phyloP scores from a whole-genome alignment of 2,797 vertebrate genomes.

The Gymnocypris eckloni region DNA sequence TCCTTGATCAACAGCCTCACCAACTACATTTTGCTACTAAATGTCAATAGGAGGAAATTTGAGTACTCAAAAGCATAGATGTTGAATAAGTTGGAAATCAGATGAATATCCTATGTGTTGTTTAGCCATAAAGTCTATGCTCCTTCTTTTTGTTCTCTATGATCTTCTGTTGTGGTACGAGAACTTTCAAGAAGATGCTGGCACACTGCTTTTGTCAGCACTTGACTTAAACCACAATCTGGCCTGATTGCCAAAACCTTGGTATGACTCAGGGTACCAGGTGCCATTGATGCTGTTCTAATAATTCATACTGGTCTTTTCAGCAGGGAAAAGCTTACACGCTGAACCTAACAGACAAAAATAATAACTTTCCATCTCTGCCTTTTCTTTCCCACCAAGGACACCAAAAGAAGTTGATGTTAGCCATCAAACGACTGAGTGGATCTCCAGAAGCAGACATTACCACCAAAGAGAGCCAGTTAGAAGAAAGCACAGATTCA shows the following conservation, averaged over 20 bases:
- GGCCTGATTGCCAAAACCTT: not conserved
- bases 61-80: not conserved
- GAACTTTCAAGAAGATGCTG: not conserved
- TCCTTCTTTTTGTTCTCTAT: not conserved
- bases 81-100: not conserved
- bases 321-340: not conserved
- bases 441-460: conserved; percentile 79
- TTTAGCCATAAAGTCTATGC: not conserved
- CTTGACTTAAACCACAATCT: not conserved
- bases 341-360: not conserved
- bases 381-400: conserved; percentile 74
- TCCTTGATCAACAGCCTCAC: not conserved
- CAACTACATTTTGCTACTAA: not conserved
- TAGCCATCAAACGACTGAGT: conserved; percentile 90
- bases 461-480: conserved; percentile 40
- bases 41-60: not conserved
- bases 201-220: not conserved
- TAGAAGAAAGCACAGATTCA: conserved; percentile 41
- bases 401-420: conserved; percentile 98
- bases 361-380: not conserved
- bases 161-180: not conserved
- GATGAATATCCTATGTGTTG: not conserved
- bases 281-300: not conserved
- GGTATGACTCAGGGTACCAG: not conserved
- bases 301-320: not conserved